A percentile compares a stretch with the other conserved stretches of the same genome.
phyloP scores from a whole-genome alignment of 2,888 invertebrate genomes.

The Drosophila mulleri region DNA sequence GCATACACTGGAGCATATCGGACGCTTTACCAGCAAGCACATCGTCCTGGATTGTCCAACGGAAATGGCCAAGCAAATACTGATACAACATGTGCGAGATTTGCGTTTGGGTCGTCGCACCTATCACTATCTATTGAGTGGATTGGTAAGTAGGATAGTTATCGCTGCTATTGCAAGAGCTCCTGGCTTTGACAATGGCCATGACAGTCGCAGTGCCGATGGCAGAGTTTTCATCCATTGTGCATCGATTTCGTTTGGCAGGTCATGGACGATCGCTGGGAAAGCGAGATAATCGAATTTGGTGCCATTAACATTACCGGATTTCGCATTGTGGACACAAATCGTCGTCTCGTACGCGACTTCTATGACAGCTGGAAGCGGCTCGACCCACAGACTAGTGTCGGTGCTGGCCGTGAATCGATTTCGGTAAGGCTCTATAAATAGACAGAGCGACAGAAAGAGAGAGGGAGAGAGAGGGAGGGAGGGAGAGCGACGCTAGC shows the following conservation, averaged over 20 bases:
- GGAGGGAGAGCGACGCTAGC: neutral
- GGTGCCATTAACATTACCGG: slow-evolving; percentile 99
- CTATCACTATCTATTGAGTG: slow-evolving; percentile 96
- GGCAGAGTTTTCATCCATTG: slow-evolving; percentile 6
- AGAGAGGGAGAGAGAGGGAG: neutral
- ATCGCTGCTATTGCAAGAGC: neutral
- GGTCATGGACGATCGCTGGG: slow-evolving; percentile 99
- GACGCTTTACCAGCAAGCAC: slow-evolving; percentile 94
- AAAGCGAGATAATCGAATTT: slow-evolving; percentile 97
- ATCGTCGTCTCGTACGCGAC: slow-evolving; percentile 92
- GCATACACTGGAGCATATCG: slow-evolving; percentile 92
- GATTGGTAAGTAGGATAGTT: slow-evolving; percentile 89
- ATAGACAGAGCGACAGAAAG: neutral
- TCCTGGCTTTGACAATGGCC: neutral
- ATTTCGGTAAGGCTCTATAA: slow-evolving; percentile 89
- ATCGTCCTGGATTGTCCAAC: slow-evolving; percentile 96
- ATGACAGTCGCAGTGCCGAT: neutral
- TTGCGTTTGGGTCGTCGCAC: slow-evolving; percentile 94
- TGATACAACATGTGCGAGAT: slow-evolving; percentile 95
- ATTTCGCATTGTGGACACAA: slow-evolving; percentile 96
- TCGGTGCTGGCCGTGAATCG: slow-evolving; percentile 92
- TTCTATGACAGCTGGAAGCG: slow-evolving; percentile 95
- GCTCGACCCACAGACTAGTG: slow-evolving; percentile 90
- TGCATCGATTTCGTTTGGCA: slow-evolving; percentile 78
- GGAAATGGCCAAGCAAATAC: slow-evolving; percentile 95